Base-by-base conservation (phyloP, 2,888 invertebrate genomes). In the Toxonevra muliebris region DNA sequence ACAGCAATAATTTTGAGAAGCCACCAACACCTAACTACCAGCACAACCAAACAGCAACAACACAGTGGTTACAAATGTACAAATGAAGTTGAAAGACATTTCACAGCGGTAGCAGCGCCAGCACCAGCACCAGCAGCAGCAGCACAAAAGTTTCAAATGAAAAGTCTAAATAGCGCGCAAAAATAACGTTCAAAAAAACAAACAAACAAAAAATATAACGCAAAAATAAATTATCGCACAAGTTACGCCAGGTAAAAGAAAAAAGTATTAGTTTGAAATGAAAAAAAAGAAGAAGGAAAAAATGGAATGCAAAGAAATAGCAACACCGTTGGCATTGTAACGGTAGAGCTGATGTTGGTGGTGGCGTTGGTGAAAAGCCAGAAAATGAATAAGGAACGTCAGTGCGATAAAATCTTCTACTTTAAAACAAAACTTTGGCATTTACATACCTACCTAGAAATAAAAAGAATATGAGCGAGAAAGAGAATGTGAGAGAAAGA, bases 391-490 rank as follows among this genome's bases (percentile, higher is more conserved):
- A 54, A 60, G 60, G 59, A 65, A 65, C 65, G 54, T 45, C 60
- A 60, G 30, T 30, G 48, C 65, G 65, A 65, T 65, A 65, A 65
- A 60, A 65, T 60, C 65, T 30, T 30, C 2, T 43, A 65, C 60
- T 65, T 60, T 43, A 15, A 53, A 65, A 60, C 54, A 65, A 68
- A 68, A 68, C 63, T 68, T 67, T 63, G 53, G 59, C 59, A 63
- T 60, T 59, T 68, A 52, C 20, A 8, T 13, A 19, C 7, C 9
- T 19, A 43, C 17, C 30, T 30, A 15, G 48, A 12, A 17, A 12
- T 10, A 12, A 30, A 4, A 30, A 7, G 30, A 30, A 2, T 30
- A 30, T 30, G 30, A 30, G 7, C 7, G 30, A 4, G 30, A 30
- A 7, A 30, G 30, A 30, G 30, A 2, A 30, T n/a, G n/a, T n/a